Base-by-base conservation (phyloP, 2,113 vertebrate species). In the Vulpes vulpes region DNA sequence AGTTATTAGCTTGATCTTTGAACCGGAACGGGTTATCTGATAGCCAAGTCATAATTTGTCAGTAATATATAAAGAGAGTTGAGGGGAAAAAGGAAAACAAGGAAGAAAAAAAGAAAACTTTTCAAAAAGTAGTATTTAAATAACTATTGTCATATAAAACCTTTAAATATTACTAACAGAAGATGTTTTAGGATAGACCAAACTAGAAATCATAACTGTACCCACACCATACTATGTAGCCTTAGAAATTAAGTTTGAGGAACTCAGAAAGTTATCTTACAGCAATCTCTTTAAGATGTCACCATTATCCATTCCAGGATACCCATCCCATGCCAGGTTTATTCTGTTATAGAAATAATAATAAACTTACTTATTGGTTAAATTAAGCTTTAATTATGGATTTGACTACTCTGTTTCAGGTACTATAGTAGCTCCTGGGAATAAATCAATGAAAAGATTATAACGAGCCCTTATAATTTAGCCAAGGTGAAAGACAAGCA, bases 1-100 rank as follows among this genome's bases (percentile, higher is more conserved):
- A 93, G 51, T 89, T 97, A 92, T 94, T 96, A 95, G 25, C 30
- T 96, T 96, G 55, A 80, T 94, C 79, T 94, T 92, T 91, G 88
- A 95, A 93, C 43, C 88, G 80, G 67, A 93, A 88, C 3, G 67
- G 51, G 71, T 96, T 97, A 97, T 96, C 81, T 84, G 67, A 49
- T 12, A 82, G 71, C 43, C 59, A 71, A 80, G 87, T 96, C 86
- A 78, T 64, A 96, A 93, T 91, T 51, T 92, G 51, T 92, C 78
- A 74, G 51, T 94, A 96, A 96, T 80, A 80, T 20, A 84, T 38
- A 96, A 86, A 80, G 59, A 3, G 82, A 59, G 8, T 79, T 83
- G 27, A 85, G 15, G 38, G 57, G 22, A 25, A 25, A 57, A 53
- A 7, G 7, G 4, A 79, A 9, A 64, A 20, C 6, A 32, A 14